Percentiles rank a stretch among this genome's conserved stretches.
Conservation (phyloP, 1,140 invertebrate species). For the Mercenaria mercenaria region DNA sequence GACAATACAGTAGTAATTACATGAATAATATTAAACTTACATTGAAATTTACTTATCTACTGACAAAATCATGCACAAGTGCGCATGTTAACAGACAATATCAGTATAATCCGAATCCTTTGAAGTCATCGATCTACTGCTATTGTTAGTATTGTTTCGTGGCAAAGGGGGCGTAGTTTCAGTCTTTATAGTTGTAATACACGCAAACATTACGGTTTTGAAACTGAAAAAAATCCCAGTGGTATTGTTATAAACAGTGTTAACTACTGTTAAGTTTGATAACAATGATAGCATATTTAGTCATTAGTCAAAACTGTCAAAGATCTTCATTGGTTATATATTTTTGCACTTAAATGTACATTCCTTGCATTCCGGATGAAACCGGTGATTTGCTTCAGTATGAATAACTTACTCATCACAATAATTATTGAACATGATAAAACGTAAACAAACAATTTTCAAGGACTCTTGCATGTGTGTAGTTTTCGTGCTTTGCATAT, state of each 20-base stretch:
- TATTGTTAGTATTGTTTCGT: not conserved
- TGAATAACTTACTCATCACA: too few species aligned
- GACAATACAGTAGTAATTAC: too few species aligned
- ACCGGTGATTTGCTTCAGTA: too few species aligned
- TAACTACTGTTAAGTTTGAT: not conserved
- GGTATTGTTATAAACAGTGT: not conserved
- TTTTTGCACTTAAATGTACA: not conserved
- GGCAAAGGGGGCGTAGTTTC: constrained; percentile 7
- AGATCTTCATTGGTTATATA: not conserved
- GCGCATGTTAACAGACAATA: not conserved
- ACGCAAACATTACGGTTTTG: not conserved
- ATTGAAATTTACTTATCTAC: not conserved
- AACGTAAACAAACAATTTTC: too few species aligned
- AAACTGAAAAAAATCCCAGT: not conserved
- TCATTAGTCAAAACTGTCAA: too few species aligned
- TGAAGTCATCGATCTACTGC: not conserved
- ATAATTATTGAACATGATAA: too few species aligned
- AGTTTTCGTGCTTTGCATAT: too few species aligned
- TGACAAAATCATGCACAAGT: not conserved
- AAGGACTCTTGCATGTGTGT: too few species aligned
- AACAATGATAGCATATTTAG: too few species aligned
- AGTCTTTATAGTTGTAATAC: not conserved
- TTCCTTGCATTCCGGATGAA: not conserved
- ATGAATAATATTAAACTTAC: not conserved
- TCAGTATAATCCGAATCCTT: not conserved